Evolutionary conservation across 2,797 vertebrate genomes (phyloP).

Genomic region (Anguilla pacifica): DNA sequence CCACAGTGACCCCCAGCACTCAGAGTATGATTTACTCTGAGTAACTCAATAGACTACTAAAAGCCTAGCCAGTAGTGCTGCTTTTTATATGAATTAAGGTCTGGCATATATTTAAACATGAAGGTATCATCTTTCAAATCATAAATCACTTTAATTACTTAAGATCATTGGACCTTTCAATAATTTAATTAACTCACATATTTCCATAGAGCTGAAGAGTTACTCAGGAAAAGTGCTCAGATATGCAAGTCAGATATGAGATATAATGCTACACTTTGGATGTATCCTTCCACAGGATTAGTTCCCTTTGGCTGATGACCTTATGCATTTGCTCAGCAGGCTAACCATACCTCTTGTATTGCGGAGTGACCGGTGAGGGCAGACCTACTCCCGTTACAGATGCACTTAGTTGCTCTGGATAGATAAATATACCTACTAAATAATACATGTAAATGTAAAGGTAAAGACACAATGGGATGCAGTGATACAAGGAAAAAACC

Average conservation of each 20-base stretch:
- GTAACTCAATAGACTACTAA: background rate
- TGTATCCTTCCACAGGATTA: background rate
- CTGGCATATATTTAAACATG: background rate
- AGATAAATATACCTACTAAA: background rate
- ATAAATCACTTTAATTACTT: background rate
- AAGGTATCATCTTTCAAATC: conserved; percentile 2
- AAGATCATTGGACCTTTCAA: background rate
- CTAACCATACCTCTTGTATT: background rate
- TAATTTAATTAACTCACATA: background rate
- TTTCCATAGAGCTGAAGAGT: background rate
- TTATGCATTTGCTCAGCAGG: background rate
- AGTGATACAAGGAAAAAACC: background rate
- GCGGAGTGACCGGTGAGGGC: background rate
- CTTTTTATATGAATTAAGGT: background rate
- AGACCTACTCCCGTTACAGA: background rate
- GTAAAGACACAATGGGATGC: background rate
- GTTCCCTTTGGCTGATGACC: background rate
- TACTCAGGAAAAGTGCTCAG: background rate
- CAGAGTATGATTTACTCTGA: background rate
- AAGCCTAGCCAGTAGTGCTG: background rate
- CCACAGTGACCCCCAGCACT: background rate
- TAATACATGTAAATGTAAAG: background rate
- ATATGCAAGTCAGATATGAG: background rate
- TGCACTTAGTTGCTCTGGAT: background rate
- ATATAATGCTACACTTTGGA: background rate